These are phyloP conservation scores for Sceliomorpha sp. DNA, from an alignment of 2,888 invertebrate species.

Conservation along the genomic window DNA sequence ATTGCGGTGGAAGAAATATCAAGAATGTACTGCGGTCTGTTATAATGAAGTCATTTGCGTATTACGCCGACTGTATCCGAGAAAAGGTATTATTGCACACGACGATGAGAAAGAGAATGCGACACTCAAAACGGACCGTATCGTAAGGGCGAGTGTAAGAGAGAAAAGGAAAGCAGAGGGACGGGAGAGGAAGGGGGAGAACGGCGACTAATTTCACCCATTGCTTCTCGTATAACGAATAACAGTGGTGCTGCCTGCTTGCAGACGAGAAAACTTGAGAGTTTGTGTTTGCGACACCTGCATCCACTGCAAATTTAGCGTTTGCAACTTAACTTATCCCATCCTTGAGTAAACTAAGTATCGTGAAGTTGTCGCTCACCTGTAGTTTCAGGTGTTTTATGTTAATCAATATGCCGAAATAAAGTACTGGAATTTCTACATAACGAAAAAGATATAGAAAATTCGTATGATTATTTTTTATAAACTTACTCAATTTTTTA, in stretches of 20 bases:
- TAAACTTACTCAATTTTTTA: too few species aligned
- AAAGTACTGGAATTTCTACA: not conserved
- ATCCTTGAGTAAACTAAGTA: not conserved
- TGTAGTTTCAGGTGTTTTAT: not conserved
- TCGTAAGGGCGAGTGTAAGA: constrained; percentile 16
- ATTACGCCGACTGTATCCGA: constrained; percentile 63
- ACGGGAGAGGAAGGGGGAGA: constrained; percentile 45
- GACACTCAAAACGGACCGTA: constrained; percentile 33
- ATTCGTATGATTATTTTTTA: too few species aligned
- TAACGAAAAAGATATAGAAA: not conserved
- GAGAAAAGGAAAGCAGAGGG: constrained; percentile 16
- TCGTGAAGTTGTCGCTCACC: constrained; percentile 11
- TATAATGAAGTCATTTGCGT: constrained; percentile 75
- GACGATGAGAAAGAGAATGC: constrained; percentile 36
- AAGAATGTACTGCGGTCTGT: constrained; percentile 55
- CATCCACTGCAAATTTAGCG: constrained; percentile 38
- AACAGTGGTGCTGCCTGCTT: constrained; percentile 46
- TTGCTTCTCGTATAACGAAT: constrained; percentile 67
- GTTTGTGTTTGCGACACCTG: constrained; percentile 54
- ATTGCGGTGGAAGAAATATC: constrained; percentile 31
- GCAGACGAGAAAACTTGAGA: constrained; percentile 54
- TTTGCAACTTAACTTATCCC: constrained; percentile 17
- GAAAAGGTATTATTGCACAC: constrained; percentile 19
- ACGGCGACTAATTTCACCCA: constrained; percentile 71
- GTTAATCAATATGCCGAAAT: not conserved